These are phyloP conservation scores for Protaetia brevitarsis DNA, from an alignment of 1,140 invertebrate species.

Conservation along the genomic window DNA sequence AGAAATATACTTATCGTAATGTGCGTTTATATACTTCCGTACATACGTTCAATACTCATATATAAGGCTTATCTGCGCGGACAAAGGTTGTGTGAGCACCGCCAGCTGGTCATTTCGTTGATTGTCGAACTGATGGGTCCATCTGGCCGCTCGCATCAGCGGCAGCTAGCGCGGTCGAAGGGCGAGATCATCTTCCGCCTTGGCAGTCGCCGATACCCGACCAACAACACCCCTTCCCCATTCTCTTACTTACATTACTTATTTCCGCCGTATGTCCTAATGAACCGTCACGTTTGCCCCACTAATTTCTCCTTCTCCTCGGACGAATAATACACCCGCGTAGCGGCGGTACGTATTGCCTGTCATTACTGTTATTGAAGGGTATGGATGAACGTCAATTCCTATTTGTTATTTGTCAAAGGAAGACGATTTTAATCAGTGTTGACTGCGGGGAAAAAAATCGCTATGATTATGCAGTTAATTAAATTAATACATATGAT, in stretches of 20 bases:
- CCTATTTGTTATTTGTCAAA: no score
- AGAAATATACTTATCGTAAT: no score
- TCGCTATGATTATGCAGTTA: no score
- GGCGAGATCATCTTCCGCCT: constrained; percentile 31
- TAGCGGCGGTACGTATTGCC: no score
- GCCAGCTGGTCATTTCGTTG: constrained; percentile 39
- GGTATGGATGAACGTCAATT: no score
- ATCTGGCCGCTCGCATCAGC: constrained; percentile 41
- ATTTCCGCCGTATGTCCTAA: constrained; percentile 25
- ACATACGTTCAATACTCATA: no score
- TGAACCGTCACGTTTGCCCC: constrained; percentile 27
- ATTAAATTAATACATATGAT: no score
- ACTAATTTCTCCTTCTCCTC: constrained; percentile 23
- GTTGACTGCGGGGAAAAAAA: no score
- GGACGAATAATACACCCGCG: no score
- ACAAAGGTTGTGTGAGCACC: constrained; percentile 29
- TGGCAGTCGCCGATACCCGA: not conserved
- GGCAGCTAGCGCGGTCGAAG: constrained; percentile 34
- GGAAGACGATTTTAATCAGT: no score
- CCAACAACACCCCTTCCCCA: constrained; percentile 1
- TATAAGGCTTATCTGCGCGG: not conserved
- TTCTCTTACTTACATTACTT: constrained; percentile 27
- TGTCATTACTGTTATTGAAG: no score
- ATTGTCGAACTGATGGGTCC: constrained; percentile 39
- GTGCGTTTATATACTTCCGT: no score